Evolutionary conservation across 2,888 invertebrate genomes (phyloP).

Genomic region (Philopedon plagiatum): DNA sequence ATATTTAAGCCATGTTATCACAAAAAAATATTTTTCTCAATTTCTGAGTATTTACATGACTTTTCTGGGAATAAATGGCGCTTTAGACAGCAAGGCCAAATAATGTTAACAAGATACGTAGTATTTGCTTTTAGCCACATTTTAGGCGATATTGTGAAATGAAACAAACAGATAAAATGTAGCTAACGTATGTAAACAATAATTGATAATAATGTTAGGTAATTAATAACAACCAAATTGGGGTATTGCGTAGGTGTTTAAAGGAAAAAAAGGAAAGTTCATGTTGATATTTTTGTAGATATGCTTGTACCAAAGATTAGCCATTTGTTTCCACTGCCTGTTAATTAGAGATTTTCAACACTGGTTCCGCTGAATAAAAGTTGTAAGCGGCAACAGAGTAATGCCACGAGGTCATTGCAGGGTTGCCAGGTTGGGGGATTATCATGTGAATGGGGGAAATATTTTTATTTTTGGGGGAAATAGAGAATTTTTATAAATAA

Average conservation of each 20-base stretch:
- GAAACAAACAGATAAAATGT: not conserved
- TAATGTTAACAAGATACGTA: not conserved
- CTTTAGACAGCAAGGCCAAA: slow-evolving; percentile 6
- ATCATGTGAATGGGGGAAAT: too few species aligned
- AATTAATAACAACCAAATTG: not conserved
- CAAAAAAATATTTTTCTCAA: not conserved
- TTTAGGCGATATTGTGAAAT: not conserved
- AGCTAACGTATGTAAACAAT: not conserved
- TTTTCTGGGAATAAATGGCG: not conserved
- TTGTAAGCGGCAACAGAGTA: too few species aligned
- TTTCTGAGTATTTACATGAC: not conserved
- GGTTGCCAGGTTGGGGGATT: too few species aligned
- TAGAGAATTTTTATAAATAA: too few species aligned
- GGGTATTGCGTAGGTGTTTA: not conserved
- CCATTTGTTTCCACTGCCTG: too few species aligned
- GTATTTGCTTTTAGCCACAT: not conserved
- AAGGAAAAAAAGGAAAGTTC: too few species aligned
- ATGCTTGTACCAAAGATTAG: too few species aligned
- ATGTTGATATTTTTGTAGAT: too few species aligned
- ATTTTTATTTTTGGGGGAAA: too few species aligned
- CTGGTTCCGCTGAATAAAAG: too few species aligned
- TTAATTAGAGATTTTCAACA: too few species aligned
- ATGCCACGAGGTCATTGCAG: too few species aligned
- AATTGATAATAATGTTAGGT: not conserved
- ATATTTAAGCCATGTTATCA: not conserved